Evolutionary conservation across 2,888 invertebrate species (phyloP), one percentile per base, ranked within the genome.

Genomic region (Andrena marginata): DNA sequence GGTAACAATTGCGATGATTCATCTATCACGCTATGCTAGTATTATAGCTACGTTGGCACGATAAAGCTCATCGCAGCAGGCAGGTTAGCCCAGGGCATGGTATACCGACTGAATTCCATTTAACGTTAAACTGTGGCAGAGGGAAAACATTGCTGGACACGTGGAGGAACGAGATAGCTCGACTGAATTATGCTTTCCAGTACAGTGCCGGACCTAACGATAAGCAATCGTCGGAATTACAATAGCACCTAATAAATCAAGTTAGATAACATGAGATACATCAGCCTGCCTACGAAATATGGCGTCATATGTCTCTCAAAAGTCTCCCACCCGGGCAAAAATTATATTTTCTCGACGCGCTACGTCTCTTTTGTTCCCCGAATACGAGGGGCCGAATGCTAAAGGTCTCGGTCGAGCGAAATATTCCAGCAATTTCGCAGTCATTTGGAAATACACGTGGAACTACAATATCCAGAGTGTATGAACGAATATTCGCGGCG

Each of bases 1-100:
- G 79, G 77, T 81, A 87, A 87, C 87, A 77, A 87, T 83, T 71
- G 85, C 72, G 68, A 87, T 80, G 87, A 85, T 84, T 80, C 85
- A 85, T 87, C 84, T 82, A 85, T 85, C 87, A 87, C 79, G 87
- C 83, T 54, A 85, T 62, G 77, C 76, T 78, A 77, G 82, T 85
- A 85, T 87, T 87, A 87, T 76, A 78, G 74, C 64, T 74, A 60
- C 67, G 72, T 68, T 74, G 68, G 69, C 74, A 72, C 80, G 87
- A 85, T 87, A 85, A 87, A 87, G 78, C 87, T 85, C 87, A 87
- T 87, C 85, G 78, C 59, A 59, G 54, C 63, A 29, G 49, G 35
- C 60, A 54, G 70, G 79, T 65, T 71, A 70, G 77, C 75, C 80
- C 64, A 63, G 72, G 62, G 51, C 74, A 77, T 56, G 74, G 76